Percentiles rank a stretch among this genome's conserved stretches.
Conservation (phyloP, 2,888 invertebrate genomes). For the Leptinotarsa rubiginosa region DNA sequence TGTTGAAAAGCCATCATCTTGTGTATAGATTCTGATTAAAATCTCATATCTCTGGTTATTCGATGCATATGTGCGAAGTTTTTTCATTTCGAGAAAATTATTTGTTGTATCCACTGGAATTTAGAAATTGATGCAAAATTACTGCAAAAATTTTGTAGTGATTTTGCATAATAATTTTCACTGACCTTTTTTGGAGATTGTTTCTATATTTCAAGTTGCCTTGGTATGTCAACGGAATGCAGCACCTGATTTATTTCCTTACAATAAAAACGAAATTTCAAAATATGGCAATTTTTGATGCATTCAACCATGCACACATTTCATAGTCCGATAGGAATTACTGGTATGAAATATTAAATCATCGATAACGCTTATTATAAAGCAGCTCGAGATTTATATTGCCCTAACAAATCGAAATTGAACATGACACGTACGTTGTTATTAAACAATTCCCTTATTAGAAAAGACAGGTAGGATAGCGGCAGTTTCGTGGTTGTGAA, state of each 20-base stretch:
- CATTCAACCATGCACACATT: background rate
- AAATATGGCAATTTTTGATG: background rate
- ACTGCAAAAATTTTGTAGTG: too few relatives aligned
- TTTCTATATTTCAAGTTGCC: too few relatives aligned
- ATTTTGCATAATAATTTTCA: too few relatives aligned
- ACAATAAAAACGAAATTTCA: background rate
- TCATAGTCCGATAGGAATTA: background rate
- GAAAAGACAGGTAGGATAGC: slow-evolving; percentile 16
- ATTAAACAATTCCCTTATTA: slow-evolving; percentile 21
- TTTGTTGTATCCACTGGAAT: too few relatives aligned
- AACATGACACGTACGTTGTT: slow-evolving; percentile 14
- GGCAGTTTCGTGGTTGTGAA: background rate
- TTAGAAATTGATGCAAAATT: too few relatives aligned
- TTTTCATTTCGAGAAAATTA: too few relatives aligned
- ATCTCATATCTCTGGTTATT: too few relatives aligned
- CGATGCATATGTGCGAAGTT: too few relatives aligned
- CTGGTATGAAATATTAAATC: slow-evolving; percentile 1
- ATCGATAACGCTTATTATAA: slow-evolving; percentile 1
- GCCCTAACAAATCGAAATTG: background rate
- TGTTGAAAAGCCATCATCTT: too few relatives aligned
- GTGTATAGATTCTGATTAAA: too few relatives aligned
- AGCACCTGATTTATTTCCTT: background rate
- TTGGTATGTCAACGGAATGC: too few relatives aligned
- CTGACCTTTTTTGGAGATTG: too few relatives aligned
- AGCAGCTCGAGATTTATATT: slow-evolving; percentile 5